Evolutionary conservation across 2,888 invertebrate species (phyloP), one percentile per base, ranked within the genome.

Genomic region (Campoplex nolae): DNA sequence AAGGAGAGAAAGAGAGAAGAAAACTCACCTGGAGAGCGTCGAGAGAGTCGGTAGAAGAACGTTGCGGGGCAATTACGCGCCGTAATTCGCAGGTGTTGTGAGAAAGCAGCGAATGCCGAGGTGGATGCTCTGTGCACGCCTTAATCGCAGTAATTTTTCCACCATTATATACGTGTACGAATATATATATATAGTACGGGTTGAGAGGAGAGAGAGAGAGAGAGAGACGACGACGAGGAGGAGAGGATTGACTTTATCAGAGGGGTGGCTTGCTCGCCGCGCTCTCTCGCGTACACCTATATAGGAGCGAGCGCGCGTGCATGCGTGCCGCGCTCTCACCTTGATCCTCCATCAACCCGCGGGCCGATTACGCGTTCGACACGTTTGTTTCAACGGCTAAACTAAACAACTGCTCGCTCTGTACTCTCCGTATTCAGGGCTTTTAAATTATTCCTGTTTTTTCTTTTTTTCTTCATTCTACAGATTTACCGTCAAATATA

Each of bases 11-110:
- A 42, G 68, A 42, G 77, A 38, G 62, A 28, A 84, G 83, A 77
- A 83, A 82, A 85, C 75, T 82, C 82, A 68, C 75, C 68, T 51
- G 70, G 80, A 68, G 71, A 78, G 71, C 78, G 86, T 76, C 85
- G 86, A 88, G 89, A 88, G 88, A 87, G 23, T 23, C 88, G 90
- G 90, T 90, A 88, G 91, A 91, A 91, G 91, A 86, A 86, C 80
- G 86, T 86, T 80, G 92, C 91, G 91, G 91, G 91, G 93, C 93
- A 93, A 93, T 93, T 93, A 93, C 93, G 93, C 93, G 88, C 93
- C 89, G 93, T 93, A 93, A 93, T 93, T 93, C 93, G 92, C 93
- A 93, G 93, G 93, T 93, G 93, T 93, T 93, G 93, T 92, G 93
- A 93, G 93, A 93, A 93, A 93, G 93, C 92, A 92, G 90, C 92